A percentile compares a stretch with the other conserved stretches of the same genome.
phyloP scores from a whole-genome alignment of 2,888 invertebrate genomes.

The Limnephilus marmoratus region DNA sequence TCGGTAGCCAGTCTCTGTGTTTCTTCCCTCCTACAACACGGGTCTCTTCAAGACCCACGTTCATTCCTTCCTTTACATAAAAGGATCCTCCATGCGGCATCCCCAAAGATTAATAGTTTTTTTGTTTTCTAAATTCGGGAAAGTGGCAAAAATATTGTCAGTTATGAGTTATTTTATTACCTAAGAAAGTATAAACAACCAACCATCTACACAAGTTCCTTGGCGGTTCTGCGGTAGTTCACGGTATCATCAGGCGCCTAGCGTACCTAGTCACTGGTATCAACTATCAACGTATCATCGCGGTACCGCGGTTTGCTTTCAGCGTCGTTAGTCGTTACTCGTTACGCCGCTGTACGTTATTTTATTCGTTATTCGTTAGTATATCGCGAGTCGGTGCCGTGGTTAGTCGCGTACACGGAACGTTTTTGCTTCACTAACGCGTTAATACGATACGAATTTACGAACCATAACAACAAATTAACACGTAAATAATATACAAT shows the following conservation, averaged over 20 bases:
- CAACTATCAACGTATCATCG: neutral
- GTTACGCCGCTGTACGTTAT: neutral
- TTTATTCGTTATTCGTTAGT: slow-evolving; percentile 13
- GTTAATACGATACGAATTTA: slow-evolving; percentile 43
- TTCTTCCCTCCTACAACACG: too few relatives aligned
- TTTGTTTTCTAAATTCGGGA: too few relatives aligned
- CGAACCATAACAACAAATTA: slow-evolving; percentile 40
- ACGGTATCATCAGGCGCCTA: neutral
- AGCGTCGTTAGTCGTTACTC: neutral
- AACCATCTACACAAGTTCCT: neutral
- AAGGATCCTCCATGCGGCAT: too few relatives aligned
- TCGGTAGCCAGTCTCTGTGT: too few relatives aligned
- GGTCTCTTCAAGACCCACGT: too few relatives aligned
- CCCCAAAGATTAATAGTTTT: too few relatives aligned
- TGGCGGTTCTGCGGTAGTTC: neutral
- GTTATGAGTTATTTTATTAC: too few relatives aligned
- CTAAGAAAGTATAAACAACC: neutral
- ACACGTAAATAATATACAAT: slow-evolving; percentile 2
- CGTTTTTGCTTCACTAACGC: neutral
- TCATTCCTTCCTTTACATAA: too few relatives aligned
- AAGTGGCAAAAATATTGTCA: too few relatives aligned
- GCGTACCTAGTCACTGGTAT: neutral
- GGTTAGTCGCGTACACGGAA: neutral
- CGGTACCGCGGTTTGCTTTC: neutral
- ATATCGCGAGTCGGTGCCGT: slow-evolving; percentile 27